Evolutionary conservation across 2,797 vertebrate genomes (phyloP).

Genomic region (Capromys pilorides): DNA sequence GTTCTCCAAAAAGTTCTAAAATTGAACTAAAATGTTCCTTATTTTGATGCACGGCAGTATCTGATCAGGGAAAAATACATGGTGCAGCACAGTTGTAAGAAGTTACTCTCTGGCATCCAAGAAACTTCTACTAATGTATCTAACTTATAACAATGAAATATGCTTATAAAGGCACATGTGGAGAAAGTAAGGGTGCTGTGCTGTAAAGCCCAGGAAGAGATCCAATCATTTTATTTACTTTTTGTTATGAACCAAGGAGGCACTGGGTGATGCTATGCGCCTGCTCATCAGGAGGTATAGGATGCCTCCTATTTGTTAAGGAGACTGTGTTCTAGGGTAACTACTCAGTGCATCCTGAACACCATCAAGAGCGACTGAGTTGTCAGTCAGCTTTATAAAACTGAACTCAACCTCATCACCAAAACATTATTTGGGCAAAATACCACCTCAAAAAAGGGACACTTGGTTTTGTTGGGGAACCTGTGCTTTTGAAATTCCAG

Average conservation of each 20-base stretch:
- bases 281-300: conserved; percentile 10
- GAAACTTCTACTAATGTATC: neutral
- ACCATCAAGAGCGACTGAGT: neutral
- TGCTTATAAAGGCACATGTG: neutral
- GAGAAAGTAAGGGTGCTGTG: neutral
- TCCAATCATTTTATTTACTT: neutral
- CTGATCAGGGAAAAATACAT: neutral
- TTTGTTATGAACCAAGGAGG: neutral
- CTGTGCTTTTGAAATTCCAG: neutral
- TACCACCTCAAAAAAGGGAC: neutral
- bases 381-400: neutral
- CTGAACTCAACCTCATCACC: neutral
- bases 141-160: neutral
- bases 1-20: neutral
- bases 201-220: neutral
- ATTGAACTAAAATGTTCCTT: neutral
- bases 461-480: conserved; percentile 47
- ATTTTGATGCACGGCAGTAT: neutral
- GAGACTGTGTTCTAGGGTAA: neutral
- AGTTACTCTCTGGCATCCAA: neutral
- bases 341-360: neutral
- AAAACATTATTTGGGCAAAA: conserved; percentile 51
- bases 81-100: neutral
- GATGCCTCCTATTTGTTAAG: neutral
- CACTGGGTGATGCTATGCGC: neutral